Base-by-base conservation (phyloP, 2,888 invertebrate species). In the Conus canariensis region DNA sequence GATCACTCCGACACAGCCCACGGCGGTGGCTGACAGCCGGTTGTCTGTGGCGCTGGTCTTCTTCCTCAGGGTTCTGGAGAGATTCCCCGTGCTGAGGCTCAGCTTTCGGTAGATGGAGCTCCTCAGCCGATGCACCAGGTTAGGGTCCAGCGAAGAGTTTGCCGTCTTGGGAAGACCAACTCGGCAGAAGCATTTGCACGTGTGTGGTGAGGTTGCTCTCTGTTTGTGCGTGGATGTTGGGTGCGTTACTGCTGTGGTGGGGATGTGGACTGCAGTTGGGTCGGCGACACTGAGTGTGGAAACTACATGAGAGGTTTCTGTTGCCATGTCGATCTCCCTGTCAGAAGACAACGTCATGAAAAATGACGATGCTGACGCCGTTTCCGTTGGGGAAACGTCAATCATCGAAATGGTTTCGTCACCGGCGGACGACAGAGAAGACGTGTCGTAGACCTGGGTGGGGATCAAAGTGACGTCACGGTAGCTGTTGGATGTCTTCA, bases 71-170 rank as follows among this genome's bases (percentile, higher is more conserved):
- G 86, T 30, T 8, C 67, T 22, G 14, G 86, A 86, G 25, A 86
- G 64, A 19, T 86, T 86, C 2, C 8, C 16, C 16, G 60, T 30
- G 16, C 16, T 64, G 64, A 86, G 64, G 16, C 14, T 67, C 67
- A 86, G 45, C 64, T 64, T 67, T 67, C 67, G 12, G 6, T 64
- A 19, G 5, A 86, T 86, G 86, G 86, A 86, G 64, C 86, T 64
- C n/a, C 45, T 67, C 67, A 86, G 10, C 16, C 60, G 56, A 3
- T 25, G 16, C 60, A 85, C 22, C 19, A 19, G 56, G 19, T 22
- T 22, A 10, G 19, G 19, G 22, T 56, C 58, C 56, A 83, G 10
- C 19, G 58, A 10, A 22, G 12, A 56, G 58, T 19, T 83, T 12
- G 56, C 19, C 77, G 30, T 4, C 12, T 10, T 9, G 30, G 30